A percentile compares a stretch with the other conserved stretches of the same genome.
Conservation (phyloP, 2,888 invertebrate genomes). For the Melanotus villosus region DNA sequence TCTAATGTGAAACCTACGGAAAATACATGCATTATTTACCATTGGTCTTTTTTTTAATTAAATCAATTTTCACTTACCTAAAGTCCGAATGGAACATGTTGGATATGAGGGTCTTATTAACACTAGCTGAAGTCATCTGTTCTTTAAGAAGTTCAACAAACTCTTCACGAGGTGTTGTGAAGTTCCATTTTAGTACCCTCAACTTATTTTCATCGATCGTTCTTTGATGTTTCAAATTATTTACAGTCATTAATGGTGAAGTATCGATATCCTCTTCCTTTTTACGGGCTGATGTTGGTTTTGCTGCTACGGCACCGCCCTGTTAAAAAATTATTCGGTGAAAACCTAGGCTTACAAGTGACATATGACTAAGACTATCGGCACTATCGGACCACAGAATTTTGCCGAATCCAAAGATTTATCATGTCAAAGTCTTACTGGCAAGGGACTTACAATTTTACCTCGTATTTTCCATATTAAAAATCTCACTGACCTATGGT, state of each 20-base stretch:
- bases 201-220: slow-evolving; percentile 95
- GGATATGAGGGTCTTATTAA: slow-evolving; percentile 88
- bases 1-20: slow-evolving; percentile 90
- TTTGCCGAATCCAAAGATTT: too few relatives aligned
- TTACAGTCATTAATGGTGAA: slow-evolving; percentile 83
- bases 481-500: too few relatives aligned
- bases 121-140: slow-evolving; percentile 90
- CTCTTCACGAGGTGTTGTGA: slow-evolving; percentile 92
- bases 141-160: slow-evolving; percentile 93
- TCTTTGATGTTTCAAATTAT: slow-evolving; percentile 92
- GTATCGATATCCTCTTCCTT: slow-evolving; percentile 90
- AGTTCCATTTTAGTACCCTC: slow-evolving; percentile 96
- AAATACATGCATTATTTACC: neutral
- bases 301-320: slow-evolving; percentile 53
- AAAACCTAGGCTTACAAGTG: neutral
- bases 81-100: slow-evolving; percentile 97
- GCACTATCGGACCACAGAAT: too few relatives aligned
- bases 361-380: too few relatives aligned
- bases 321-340: slow-evolving; percentile 13
- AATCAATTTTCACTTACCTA: slow-evolving; percentile 73
- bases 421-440: too few relatives aligned
- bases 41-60: too few relatives aligned
- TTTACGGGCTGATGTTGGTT: slow-evolving; percentile 74
- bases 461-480: too few relatives aligned
- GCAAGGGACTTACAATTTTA: too few relatives aligned